Evolutionary conservation across 35 echinoderm and acorn worm genomes (phyloP).

Genomic region (Acanthaster planci): DNA sequence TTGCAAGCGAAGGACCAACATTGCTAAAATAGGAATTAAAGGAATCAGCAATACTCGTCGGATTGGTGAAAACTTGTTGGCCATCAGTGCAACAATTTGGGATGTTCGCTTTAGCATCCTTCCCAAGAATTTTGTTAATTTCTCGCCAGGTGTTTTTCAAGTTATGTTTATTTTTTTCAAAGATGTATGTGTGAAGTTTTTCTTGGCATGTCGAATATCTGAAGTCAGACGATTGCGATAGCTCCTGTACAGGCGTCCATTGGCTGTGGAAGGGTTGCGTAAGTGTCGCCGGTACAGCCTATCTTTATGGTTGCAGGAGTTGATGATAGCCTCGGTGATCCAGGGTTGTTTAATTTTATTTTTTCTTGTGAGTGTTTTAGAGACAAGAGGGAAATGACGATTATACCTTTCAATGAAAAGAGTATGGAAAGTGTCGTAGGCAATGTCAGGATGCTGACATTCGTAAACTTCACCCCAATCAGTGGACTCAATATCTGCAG

Average conservation of each 20-base stretch:
- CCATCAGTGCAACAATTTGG: no score
- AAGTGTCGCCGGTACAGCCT: background rate
- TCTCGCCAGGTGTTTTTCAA: no score
- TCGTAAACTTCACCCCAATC: background rate
- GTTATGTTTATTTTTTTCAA: no score
- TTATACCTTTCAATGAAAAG: background rate
- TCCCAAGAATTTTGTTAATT: no score
- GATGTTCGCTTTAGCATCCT: no score
- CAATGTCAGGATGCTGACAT: background rate
- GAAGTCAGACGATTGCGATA: background rate
- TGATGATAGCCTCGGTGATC: background rate
- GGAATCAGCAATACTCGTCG: no score
- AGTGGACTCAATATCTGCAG: background rate
- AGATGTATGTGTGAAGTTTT: no score
- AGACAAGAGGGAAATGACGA: no score
- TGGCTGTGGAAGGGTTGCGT: background rate
- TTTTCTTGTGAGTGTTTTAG: background rate
- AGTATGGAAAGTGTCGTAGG: background rate
- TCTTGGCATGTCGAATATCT: background rate
- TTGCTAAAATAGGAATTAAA: no score
- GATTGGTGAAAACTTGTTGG: no score
- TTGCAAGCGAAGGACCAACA: no score
- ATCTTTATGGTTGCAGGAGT: background rate
- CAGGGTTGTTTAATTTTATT: background rate
- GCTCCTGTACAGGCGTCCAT: background rate